Base-by-base conservation (phyloP, 2,797 vertebrate genomes). In the Notamacropus eugenii region DNA sequence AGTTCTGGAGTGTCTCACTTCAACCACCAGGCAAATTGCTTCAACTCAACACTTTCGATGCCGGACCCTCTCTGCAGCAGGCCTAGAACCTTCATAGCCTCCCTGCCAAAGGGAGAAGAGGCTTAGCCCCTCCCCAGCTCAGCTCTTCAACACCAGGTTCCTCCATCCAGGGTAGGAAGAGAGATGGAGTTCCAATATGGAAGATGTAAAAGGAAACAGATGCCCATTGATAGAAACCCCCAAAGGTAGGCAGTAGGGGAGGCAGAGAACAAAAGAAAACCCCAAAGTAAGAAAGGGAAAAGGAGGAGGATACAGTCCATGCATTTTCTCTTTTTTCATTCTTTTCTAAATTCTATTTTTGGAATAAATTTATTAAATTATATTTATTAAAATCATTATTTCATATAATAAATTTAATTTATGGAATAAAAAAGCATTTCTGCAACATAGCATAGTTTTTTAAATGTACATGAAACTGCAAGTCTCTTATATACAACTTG, bases 171-270 rank as follows among this genome's bases (percentile, higher is more conserved):
- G 54, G 59, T 50, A 90, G 92, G 55, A 52, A 93, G 91, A n/a
- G 55, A 92, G 94, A 93, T 52, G 56, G 90, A 0, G 1, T 91
- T 55, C 74, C 95, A 58, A 56, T 95, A 94, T 92, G 95, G 62
- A 54, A 97, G 52, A 46, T 74, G 91, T 94, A 93, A 97, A 67
- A 97, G 91, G 90, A 97, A 96, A 87, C 92, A 95, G 95, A 74
- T 94, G 59, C 93, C 96, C 91, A 92, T 92, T 91, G 67, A 55
- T 96, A 96, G 94, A 97, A 93, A 67, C 57, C 93, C 96, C 95
- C 92, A 95, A 58, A 94, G 13, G 50, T 59, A 56, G 92, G 82
- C 56, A 67, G 56, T 54, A 90, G 92, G 27, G 52, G 56, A 90
- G 67, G 54, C 46, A 34, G 34, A 62, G 52, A 22, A 54, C 93